Percentiles rank a stretch among this genome's conserved stretches.
Conservation (phyloP, 2,888 invertebrate genomes). For the Pyrrhosoma nymphula region DNA sequence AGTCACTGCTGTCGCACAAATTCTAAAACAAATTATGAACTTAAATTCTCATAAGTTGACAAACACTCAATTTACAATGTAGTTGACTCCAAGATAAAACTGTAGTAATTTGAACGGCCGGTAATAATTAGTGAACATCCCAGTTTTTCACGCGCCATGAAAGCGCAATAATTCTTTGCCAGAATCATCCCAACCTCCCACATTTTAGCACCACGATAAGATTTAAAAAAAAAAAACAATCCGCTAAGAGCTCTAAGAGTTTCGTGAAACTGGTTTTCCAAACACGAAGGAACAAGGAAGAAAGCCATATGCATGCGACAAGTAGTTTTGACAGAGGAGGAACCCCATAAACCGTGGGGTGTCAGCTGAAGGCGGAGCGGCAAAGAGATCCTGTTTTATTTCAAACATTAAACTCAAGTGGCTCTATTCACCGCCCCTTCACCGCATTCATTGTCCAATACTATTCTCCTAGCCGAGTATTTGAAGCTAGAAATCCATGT, state of each 20-base stretch:
- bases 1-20: not conserved
- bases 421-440: not conserved
- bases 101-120: no score
- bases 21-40: not conserved
- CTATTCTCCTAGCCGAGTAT: not conserved
- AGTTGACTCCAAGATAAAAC: no score
- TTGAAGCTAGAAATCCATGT: no score
- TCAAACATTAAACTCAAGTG: not conserved
- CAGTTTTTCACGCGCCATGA: not conserved
- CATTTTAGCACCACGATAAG: not conserved
- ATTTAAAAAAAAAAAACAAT: no score
- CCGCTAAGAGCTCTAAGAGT: not conserved
- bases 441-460: not conserved
- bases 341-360: not conserved
- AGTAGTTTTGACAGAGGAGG: not conserved
- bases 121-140: not conserved
- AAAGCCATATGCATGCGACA: not conserved
- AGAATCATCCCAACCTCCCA: not conserved
- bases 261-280: constrained; percentile 1
- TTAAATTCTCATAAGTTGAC: not conserved
- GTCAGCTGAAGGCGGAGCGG: not conserved
- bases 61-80: not conserved
- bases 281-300: not conserved
- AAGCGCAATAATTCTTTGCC: not conserved
- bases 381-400: not conserved